Conservation (phyloP, 2,113 vertebrate species). For the Ariopsis seemanni region DNA sequence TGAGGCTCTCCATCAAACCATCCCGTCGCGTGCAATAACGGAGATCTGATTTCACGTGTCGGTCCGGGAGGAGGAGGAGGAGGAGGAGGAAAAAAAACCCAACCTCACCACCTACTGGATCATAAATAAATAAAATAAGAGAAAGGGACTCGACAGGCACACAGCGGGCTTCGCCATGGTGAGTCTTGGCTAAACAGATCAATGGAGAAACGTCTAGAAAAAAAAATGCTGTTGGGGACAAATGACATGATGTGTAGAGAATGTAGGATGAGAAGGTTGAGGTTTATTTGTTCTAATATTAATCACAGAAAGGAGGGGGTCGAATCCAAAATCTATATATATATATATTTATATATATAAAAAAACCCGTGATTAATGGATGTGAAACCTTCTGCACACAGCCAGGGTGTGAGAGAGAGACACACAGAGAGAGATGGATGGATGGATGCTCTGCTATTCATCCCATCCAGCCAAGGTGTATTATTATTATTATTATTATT, state of each 20-base stretch:
- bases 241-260: too few relatives aligned
- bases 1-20: neutral
- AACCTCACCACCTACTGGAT: neutral
- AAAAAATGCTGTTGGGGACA: too few relatives aligned
- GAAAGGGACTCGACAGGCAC: neutral
- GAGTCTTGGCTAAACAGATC: slow-evolving; percentile 38
- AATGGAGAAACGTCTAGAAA: slow-evolving; percentile 30
- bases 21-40: neutral
- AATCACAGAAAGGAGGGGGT: neutral
- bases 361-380: neutral
- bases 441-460: too few relatives aligned
- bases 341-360: neutral
- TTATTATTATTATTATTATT: neutral
- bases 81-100: too few relatives aligned
- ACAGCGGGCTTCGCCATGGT: slow-evolving; percentile 68
- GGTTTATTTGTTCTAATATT: neutral
- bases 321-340: neutral
- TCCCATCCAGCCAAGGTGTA: neutral
- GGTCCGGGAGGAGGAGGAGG: neutral
- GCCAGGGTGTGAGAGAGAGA: too few relatives aligned
- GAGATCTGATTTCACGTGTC: neutral
- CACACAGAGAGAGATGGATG: too few relatives aligned
- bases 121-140: neutral
- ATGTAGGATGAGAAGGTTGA: neutral
- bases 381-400: neutral